Conservation (phyloP, 2,888 invertebrate genomes). For the Nudaria mundana region DNA sequence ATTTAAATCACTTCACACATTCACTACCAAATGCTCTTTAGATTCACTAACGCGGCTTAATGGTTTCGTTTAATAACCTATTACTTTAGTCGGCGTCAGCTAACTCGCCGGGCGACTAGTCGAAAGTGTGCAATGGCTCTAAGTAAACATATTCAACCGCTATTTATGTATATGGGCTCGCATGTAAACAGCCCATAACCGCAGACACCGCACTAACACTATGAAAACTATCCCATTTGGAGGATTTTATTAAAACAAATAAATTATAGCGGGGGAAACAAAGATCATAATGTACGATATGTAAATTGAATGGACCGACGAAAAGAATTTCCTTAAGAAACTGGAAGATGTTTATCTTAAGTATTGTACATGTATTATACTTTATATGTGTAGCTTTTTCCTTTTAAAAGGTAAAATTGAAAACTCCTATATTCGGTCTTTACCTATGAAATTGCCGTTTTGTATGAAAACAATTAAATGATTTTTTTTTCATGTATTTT, state of each 20-base stretch:
- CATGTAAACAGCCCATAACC: constrained; percentile 75
- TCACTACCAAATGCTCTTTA: too few relatives aligned
- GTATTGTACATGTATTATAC: constrained; percentile 28
- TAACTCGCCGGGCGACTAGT: too few relatives aligned
- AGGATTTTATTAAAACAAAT: constrained; percentile 64
- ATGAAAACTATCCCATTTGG: constrained; percentile 68
- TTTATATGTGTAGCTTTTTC: constrained; percentile 24
- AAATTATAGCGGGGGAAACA: constrained; percentile 44
- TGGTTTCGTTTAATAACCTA: too few relatives aligned
- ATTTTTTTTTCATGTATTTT: too few relatives aligned
- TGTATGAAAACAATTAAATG: too few relatives aligned
- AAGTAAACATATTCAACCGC: constrained; percentile 23
- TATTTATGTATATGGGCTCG: constrained; percentile 45
- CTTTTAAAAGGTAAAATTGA: constrained; percentile 26
- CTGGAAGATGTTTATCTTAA: constrained; percentile 28
- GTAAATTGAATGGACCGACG: constrained; percentile 46
- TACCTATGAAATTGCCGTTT: too few relatives aligned
- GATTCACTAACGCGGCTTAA: too few relatives aligned
- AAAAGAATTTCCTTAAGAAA: constrained; percentile 32
- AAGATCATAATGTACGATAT: constrained; percentile 48
- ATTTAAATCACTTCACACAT: too few relatives aligned
- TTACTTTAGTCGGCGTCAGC: too few relatives aligned
- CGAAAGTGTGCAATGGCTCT: too few relatives aligned
- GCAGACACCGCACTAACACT: constrained; percentile 55
- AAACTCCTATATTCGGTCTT: constrained; percentile 11